phyloP scores from a whole-genome alignment of 2,888 invertebrate genomes.

The Gibbula magus region DNA sequence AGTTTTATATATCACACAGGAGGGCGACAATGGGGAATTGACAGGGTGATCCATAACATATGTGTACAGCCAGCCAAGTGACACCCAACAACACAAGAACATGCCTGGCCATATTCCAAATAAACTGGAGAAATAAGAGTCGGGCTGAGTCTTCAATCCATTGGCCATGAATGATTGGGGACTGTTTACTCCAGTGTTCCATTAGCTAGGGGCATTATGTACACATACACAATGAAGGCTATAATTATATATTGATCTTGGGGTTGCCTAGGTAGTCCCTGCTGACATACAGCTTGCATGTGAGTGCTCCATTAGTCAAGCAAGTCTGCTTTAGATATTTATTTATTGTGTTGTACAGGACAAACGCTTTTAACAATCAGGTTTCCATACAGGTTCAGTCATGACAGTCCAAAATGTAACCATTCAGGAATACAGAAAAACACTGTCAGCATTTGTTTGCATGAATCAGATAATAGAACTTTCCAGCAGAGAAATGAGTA shows the following conservation, averaged over 20 bases:
- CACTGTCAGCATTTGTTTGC: no score
- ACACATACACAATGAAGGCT: slow-evolving; percentile 13
- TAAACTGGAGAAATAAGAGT: background rate
- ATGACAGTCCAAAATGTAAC: background rate
- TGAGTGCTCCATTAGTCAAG: slow-evolving; percentile 2
- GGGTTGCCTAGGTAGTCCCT: slow-evolving; percentile 3
- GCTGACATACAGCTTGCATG: slow-evolving; percentile 2
- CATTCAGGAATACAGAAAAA: no score
- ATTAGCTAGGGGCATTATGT: slow-evolving; percentile 9
- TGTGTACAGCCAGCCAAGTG: background rate
- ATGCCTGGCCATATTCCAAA: background rate
- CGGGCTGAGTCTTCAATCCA: background rate
- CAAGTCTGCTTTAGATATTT: background rate
- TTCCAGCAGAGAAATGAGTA: no score
- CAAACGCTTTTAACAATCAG: background rate
- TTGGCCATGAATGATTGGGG: background rate
- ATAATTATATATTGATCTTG: slow-evolving; percentile 6
- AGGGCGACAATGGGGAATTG: background rate
- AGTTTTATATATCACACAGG: background rate
- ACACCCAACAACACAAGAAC: background rate
- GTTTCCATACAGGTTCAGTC: background rate
- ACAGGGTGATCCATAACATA: background rate
- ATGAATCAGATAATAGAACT: no score
- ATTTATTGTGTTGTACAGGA: background rate
- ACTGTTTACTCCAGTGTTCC: background rate